Percentiles rank a stretch among this genome's conserved stretches.
These are phyloP conservation scores for Corvus moneduloides DNA, from an alignment of 2,113 vertebrate species.

Conservation along the genomic window DNA sequence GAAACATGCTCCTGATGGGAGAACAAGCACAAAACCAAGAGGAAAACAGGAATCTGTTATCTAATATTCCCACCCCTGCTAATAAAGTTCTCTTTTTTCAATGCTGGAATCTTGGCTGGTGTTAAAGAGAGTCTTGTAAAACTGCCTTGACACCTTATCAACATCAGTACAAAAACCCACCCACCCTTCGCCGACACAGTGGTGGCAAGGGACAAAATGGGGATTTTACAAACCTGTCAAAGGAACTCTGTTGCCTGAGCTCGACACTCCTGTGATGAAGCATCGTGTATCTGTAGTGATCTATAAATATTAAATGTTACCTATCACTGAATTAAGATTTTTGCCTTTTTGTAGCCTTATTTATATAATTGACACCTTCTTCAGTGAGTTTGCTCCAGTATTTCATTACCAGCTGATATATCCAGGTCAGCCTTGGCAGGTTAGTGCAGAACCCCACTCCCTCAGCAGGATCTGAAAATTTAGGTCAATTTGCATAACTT, in stretches of 20 bases:
- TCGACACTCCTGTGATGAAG: accelerated
- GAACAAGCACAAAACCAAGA: not conserved
- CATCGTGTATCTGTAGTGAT: not conserved
- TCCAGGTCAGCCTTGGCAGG: constrained; percentile 26
- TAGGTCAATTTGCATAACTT: not conserved
- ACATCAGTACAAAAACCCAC: not conserved
- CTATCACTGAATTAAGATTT: not conserved
- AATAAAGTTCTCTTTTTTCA: not conserved
- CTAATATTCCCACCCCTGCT: not conserved
- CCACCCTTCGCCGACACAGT: not conserved
- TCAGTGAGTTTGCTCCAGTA: not conserved
- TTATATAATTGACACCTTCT: not conserved
- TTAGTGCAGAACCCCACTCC: not conserved
- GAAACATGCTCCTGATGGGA: not conserved
- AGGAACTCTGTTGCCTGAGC: not conserved
- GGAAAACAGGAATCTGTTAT: not conserved
- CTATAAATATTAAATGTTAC: not conserved
- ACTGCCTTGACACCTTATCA: not conserved
- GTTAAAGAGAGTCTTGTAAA: not conserved
- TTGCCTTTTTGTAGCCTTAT: not conserved
- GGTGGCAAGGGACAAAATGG: not conserved
- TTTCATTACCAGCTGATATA: not conserved
- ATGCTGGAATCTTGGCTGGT: not conserved
- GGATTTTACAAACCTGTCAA: not conserved
- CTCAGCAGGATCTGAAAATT: constrained; percentile 39